Base-by-base conservation (phyloP, 2,888 invertebrate genomes). In the Ichneumon xanthorius region DNA sequence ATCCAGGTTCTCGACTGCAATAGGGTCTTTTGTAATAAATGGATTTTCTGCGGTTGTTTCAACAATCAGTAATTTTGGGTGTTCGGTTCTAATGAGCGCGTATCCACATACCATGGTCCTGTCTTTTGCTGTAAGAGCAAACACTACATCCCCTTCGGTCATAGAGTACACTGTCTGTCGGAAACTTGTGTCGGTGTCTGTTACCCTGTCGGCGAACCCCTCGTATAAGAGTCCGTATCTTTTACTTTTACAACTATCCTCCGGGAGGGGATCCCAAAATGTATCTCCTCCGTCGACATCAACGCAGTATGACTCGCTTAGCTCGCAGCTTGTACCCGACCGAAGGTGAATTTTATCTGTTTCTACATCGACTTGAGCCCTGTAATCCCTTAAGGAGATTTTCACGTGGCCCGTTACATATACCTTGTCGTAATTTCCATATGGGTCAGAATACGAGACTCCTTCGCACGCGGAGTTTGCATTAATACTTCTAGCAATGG, bases 11-110 rank as follows among this genome's bases (percentile, higher is more conserved):
- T 11, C 16, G 14, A 30, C 33, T 19, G 22, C 48, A 14, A 48
- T 11, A 3, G 14, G 48, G 14, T 48, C 48, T 5, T 11, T 4
- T 14, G 14, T 48, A 11, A 48, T 4, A 16, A 48, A 48, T 48
- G 26, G 9, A 5, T 68, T 6, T 30, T 7, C 7, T 7, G 6
- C 7, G 4, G 16, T 33, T n/a, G n/a, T 16, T 68, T 68, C 68
- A 7, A 11, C 9, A 11, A 73, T 55, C 0, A 73, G 19, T n/a
- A 55, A 37, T 9, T 30, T 19, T n/a, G 50, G 73, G 26, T 73
- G 73, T 16, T 73, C 73, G 7, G 55, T 73, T n/a, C 73, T n/a
- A 4, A 73, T n/a, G 1, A 73, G 7, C 4, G n/a, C 22, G 6
- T 37, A 7, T 9, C 55, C 73, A 3, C 73, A 73, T 22, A 53